phyloP scores from a whole-genome alignment of 2,888 invertebrate species.

The Phalera bucephala region DNA sequence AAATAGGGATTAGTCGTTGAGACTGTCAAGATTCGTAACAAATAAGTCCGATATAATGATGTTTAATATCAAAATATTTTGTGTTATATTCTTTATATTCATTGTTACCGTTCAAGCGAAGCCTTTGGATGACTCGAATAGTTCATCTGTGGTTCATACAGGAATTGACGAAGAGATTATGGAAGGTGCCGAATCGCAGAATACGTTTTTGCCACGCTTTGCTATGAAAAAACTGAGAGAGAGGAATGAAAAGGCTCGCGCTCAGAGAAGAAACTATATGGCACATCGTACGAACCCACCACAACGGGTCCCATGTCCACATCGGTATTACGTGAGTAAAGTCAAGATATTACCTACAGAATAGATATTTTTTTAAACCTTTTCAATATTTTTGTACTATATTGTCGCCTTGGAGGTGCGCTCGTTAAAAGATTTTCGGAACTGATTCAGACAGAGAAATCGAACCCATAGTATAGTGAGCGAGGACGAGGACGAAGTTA shows the following conservation, averaged over 20 bases:
- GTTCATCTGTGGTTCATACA: slow-evolving; percentile 11
- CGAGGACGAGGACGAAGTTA: slow-evolving; percentile 23
- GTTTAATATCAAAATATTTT: slow-evolving; percentile 34
- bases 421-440: neutral
- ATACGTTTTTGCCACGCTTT: slow-evolving; percentile 70
- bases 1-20: slow-evolving; percentile 51
- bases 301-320: slow-evolving; percentile 31
- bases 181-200: slow-evolving; percentile 66
- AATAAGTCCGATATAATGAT: slow-evolving; percentile 28
- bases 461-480: no score
- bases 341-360: neutral
- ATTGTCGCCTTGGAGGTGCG: no score
- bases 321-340: slow-evolving; percentile 24
- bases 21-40: slow-evolving; percentile 2
- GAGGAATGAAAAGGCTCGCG: slow-evolving; percentile 51
- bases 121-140: slow-evolving; percentile 39
- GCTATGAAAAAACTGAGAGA: slow-evolving; percentile 68
- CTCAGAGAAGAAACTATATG: slow-evolving; percentile 51
- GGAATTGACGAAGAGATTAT: slow-evolving; percentile 51
- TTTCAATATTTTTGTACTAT: no score
- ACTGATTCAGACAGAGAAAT: no score
- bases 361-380: neutral
- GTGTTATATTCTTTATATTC: slow-evolving; percentile 35
- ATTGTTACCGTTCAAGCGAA: slow-evolving; percentile 38
- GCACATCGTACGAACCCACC: slow-evolving; percentile 33